These are phyloP conservation scores for Leptinotarsa rubiginosa DNA, from an alignment of 2,888 invertebrate genomes.

Conservation along the genomic window DNA sequence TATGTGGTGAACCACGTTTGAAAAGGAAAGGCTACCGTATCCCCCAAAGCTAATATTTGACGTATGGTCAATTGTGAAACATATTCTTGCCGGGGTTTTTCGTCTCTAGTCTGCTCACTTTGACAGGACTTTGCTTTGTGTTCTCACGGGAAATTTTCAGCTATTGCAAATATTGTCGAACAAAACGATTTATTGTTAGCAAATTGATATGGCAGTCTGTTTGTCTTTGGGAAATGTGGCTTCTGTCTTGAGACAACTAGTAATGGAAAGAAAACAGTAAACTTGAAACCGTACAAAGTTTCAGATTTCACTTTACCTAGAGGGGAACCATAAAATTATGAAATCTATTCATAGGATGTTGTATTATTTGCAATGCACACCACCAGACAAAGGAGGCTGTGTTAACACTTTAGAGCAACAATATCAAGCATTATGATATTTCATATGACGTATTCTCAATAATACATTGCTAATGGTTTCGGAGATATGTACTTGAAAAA, in stretches of 20 bases:
- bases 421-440: too few relatives aligned
- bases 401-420: too few relatives aligned
- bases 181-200: conserved; percentile 12
- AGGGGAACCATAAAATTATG: too few relatives aligned
- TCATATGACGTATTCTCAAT: too few relatives aligned
- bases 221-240: neutral
- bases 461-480: too few relatives aligned
- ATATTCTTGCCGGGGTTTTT: conserved; percentile 44
- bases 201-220: neutral
- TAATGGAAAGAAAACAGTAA: neutral
- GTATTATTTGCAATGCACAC: too few relatives aligned
- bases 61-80: conserved; percentile 46
- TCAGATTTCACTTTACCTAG: too few relatives aligned
- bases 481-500: too few relatives aligned
- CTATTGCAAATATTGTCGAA: neutral
- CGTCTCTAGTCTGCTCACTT: conserved; percentile 6
- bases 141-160: conserved; percentile 5
- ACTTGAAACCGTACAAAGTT: too few relatives aligned
- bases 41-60: conserved; percentile 51
- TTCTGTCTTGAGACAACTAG: neutral
- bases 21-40: conserved; percentile 36
- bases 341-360: too few relatives aligned
- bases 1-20: conserved; percentile 40
- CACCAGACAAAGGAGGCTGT: too few relatives aligned
- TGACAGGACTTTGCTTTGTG: neutral